Evolutionary conservation across 1,140 invertebrate species (phyloP).

Genomic region (Drosophila triauraria): DNA sequence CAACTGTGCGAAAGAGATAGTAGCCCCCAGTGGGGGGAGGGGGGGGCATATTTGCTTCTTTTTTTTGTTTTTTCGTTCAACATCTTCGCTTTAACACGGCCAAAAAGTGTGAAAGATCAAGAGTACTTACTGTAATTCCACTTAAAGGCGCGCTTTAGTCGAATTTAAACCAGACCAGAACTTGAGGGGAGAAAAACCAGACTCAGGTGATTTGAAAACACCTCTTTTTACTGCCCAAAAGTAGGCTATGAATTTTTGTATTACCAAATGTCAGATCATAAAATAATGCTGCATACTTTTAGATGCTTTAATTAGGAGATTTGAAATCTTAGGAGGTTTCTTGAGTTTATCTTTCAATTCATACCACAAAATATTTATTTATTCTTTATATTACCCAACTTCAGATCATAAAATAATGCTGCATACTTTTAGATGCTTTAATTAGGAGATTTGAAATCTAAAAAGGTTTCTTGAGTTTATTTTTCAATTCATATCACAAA

Average conservation of each 20-base stretch:
- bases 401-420: too few relatives aligned
- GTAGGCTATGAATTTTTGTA: not conserved
- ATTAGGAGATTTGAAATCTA: not conserved
- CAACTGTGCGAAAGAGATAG: slow-evolving; percentile 44
- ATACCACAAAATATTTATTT: too few relatives aligned
- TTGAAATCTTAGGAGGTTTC: not conserved
- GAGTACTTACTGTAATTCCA: slow-evolving; percentile 28
- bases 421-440: not conserved
- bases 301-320: too few relatives aligned
- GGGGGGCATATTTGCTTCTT: slow-evolving; percentile 7
- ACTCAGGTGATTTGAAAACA: not conserved
- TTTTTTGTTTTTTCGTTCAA: not conserved
- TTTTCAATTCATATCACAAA: too few relatives aligned
- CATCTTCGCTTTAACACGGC: slow-evolving; percentile 27
- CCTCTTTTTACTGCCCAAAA: not conserved
- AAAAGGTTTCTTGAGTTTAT: too few relatives aligned
- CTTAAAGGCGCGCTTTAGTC: slow-evolving; percentile 4
- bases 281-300: not conserved
- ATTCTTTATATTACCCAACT: too few relatives aligned
- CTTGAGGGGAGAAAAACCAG: not conserved
- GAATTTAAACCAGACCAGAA: slow-evolving; percentile 3
- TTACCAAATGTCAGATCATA: too few relatives aligned
- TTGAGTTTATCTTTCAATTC: too few relatives aligned
- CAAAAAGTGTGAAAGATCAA: slow-evolving; percentile 29
- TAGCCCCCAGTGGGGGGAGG: not conserved